Base-by-base conservation (phyloP, 2,888 invertebrate genomes). In the Sinodicranocentrus sp. region DNA sequence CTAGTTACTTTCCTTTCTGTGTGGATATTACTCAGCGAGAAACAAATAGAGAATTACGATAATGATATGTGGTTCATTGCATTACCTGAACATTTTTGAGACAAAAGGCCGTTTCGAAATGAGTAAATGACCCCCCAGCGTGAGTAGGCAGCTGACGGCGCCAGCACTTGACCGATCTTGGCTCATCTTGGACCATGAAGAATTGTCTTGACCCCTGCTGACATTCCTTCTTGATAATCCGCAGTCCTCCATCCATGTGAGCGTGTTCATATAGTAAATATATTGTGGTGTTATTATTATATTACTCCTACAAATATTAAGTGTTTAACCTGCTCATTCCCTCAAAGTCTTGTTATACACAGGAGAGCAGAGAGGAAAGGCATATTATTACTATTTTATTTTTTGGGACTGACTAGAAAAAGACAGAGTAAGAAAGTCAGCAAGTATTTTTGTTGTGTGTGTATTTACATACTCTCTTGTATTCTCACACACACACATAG, bases 81-180 rank as follows among this genome's bases (percentile, higher is more conserved):
- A 87, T 87, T 88, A 88, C 87, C 87, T 88, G 88, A 84, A 82
- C 83, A 88, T 88, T 87, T 88, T 88, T 87, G 86, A 88, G 87
- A 88, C 88, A 87, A 88, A 88, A 88, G 88, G 87, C 85, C 86
- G 85, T 87, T 87, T 88, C 86, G 83, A 87, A 86, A 88, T 88
- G 87, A 88, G 87, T 88, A 88, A 88, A 88, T 88, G 88, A 88
- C 87, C 87, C 87, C 88, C 88, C 82, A 87, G 84, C 75, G 88
- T 77, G 87, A 87, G 85, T 85, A 88, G 88, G 87, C 88, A 88
- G 88, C 88, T 88, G 78, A 87, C 87, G 88, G 88, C 88, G 88
- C 88, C 88, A 88, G 86, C 85, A 79, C 87, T 88, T 87, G 85
- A 88, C 88, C 82, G 85, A 87, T 86, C 88, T 84, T 82, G 73